Base-by-base conservation (phyloP, 2,797 vertebrate species). In the Phrynocephalus guinanensis region DNA sequence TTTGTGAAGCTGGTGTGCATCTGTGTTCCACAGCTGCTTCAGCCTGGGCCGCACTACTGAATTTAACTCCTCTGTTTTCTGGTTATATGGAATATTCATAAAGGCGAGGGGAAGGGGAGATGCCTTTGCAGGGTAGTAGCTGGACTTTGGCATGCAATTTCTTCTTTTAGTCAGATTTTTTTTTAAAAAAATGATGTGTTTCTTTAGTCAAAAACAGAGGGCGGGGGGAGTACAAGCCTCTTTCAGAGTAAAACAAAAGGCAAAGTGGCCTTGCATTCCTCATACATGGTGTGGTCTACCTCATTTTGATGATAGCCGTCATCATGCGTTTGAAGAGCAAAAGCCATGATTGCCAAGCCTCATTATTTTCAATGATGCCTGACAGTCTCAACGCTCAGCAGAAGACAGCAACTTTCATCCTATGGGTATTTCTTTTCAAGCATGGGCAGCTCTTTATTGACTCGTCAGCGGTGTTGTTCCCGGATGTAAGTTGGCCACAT, bases 321-420 rank as follows among this genome's bases (percentile, higher is more conserved):
- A 91, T 93, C 93, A 91, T 93, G 91, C 90, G 67, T 93, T 93
- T 91, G 90, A 93, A 93, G 91, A 92, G 91, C 87, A 93, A 92
- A 85, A 94, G 87, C 91, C 94, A 91, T 89, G 92, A 93, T 95
- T 93, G 95, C 91, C 95, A 95, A 95, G 95, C 92, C 95, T 95
- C 93, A 70, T 95, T 95, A 95, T 94, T 95, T 94, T 93, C 95
- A 95, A 94, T 95, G 95, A 94, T 93, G 95, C 95, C 91, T 95
- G 94, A 95, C 94, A 93, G 92, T 92, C 95, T 92, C 94, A 95
- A 92, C 90, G 93, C 94, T 93, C 94, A 96, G 91, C 93, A 95
- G 95, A 94, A 95, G 95, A 95, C 94, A 96, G 92, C 91, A 94
- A 94, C 94, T 95, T 96, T 95, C 94, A 96, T 93, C 95, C 92